Evolutionary conservation across 2,888 invertebrate species (phyloP).

Genomic region (Achlya flavicornis): DNA sequence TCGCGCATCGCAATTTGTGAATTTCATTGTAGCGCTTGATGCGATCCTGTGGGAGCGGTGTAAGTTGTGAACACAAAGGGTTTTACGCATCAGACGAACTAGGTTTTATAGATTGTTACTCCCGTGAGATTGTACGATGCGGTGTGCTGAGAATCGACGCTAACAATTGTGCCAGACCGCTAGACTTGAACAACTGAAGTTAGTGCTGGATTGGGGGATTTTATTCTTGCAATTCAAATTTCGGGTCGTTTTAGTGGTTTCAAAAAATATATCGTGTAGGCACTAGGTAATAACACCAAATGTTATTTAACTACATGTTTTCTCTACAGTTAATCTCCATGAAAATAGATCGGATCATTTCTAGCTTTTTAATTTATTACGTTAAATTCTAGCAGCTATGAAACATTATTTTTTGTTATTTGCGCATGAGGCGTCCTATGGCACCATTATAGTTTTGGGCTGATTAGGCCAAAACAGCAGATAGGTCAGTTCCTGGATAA

Average conservation of each 20-base stretch:
- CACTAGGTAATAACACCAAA: too few species aligned
- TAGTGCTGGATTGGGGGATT: neutral
- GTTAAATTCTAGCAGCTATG: too few species aligned
- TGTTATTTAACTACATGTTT: neutral
- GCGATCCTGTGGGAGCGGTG: constrained; percentile 43
- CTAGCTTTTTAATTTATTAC: too few species aligned
- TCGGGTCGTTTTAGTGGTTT: neutral
- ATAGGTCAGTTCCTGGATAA: too few species aligned
- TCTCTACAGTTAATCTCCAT: neutral
- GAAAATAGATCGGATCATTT: too few species aligned
- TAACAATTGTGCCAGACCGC: constrained; percentile 38
- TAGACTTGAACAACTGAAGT: constrained; percentile 15
- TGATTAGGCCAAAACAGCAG: too few species aligned
- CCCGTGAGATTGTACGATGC: constrained; percentile 41
- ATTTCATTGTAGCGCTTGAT: constrained; percentile 50
- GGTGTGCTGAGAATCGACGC: constrained; percentile 39
- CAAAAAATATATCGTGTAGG: neutral
- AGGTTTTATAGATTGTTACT: constrained; percentile 56
- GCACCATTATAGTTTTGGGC: too few species aligned
- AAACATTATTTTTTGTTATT: too few species aligned
- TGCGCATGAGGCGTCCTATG: too few species aligned
- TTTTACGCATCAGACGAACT: constrained; percentile 49
- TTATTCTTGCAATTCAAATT: neutral
- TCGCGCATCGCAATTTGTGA: constrained; percentile 38
- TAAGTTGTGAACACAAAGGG: constrained; percentile 53